Base-by-base conservation (phyloP, 1,140 invertebrate species). In the Oncopeltus fasciatus region DNA sequence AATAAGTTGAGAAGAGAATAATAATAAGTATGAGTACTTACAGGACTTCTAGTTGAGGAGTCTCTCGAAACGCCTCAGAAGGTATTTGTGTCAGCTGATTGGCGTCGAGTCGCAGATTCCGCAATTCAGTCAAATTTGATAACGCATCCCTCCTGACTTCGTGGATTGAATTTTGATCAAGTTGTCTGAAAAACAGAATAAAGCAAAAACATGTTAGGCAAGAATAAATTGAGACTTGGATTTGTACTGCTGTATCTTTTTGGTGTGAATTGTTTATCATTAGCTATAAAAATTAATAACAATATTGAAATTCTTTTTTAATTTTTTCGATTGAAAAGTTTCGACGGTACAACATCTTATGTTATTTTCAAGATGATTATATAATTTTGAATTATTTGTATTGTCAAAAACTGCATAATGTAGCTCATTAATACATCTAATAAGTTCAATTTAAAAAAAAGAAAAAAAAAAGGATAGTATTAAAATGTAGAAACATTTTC, bases 81-180 rank as follows among this genome's bases (percentile, higher is more conserved):
- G 83, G 81, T 65, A 87, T 77, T 59, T 71, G 68, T 63, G 73
- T 73, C 67, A 88, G 77, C 61, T 77, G 73, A 72, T 88, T 88
- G 67, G 80, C 75, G 67, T 83, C 79, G 59, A 88, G 72, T 38
- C 80, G 78, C 60, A 88, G 70, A 70, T 83, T 83, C 66, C 79
- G 76, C 64, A 88, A 73, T 67, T 75, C 74, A 20, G 70, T 71
- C 67, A 83, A 73, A 60, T 77, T 72, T 44, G 72, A 68, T 62
- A 87, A 82, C 44, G 74, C 75, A 61, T 74, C 74, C 28, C 72
- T 72, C 46, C 80, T 77, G 67, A 87, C 66, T 49, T 74, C 74
- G 65, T 74, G 73, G 61, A 87, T 77, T 65, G 79, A 74, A 72
- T 88, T 88, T 69, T 81, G 79, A 65, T 82, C 82, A 68, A 87